Percentiles rank a stretch among this genome's conserved stretches.
phyloP scores from a whole-genome alignment of 2,113 vertebrate species.

The Corvus moneduloides region DNA sequence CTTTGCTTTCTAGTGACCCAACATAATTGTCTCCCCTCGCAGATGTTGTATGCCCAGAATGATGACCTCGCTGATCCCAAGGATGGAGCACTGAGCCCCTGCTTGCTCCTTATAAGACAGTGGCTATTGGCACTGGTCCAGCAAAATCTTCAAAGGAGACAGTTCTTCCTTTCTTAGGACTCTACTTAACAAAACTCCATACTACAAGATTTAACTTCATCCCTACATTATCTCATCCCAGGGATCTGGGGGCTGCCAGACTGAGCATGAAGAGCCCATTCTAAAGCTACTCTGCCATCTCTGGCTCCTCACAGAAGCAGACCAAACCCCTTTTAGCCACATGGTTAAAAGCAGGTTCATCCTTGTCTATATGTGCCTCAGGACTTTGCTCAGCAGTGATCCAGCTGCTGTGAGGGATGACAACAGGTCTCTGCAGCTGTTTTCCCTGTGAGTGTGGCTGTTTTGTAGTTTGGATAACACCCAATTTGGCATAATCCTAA shows the following conservation, averaged over 20 bases:
- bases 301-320: neutral
- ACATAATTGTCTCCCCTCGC: neutral
- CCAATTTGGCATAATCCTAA: neutral
- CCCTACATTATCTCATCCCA: neutral
- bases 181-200: neutral
- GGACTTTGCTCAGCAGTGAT: neutral
- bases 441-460: neutral
- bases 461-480: neutral
- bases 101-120: neutral
- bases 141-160: neutral
- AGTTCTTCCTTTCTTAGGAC: neutral
- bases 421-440: neutral
- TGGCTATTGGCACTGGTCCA: neutral
- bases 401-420: neutral
- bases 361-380: fast-evolving
- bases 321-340: neutral
- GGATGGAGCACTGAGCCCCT: neutral
- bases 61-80: fast-evolving
- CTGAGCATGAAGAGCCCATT: neutral
- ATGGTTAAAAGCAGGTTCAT: neutral
- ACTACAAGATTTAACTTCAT: neutral
- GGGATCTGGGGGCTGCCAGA: neutral
- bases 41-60: neutral
- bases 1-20: neutral
- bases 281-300: neutral